phyloP scores from a whole-genome alignment of 1,140 invertebrate genomes.

The Psilanteris sp. region DNA sequence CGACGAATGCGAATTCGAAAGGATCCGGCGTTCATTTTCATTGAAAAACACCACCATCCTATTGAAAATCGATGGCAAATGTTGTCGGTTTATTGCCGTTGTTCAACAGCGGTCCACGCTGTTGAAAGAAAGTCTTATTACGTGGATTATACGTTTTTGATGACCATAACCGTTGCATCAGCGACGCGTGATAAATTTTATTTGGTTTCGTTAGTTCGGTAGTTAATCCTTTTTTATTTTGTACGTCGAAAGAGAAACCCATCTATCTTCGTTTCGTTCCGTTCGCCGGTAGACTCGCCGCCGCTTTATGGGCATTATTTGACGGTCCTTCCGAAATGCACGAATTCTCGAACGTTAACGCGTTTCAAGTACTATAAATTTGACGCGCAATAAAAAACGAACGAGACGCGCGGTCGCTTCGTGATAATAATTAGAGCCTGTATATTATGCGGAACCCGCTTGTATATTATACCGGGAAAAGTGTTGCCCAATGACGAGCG shows the following conservation, averaged over 20 bases:
- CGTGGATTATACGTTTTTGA: slow-evolving; percentile 52
- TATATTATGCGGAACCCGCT: slow-evolving; percentile 61
- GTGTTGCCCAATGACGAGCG: slow-evolving; percentile 32
- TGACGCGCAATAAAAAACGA: slow-evolving; percentile 56
- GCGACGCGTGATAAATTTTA: slow-evolving; percentile 49
- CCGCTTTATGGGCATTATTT: slow-evolving; percentile 60
- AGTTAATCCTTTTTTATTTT: slow-evolving; percentile 65
- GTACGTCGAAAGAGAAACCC: slow-evolving; percentile 42
- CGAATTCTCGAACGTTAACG: slow-evolving; percentile 44
- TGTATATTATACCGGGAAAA: slow-evolving; percentile 53
- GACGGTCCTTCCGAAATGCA: slow-evolving; percentile 64
- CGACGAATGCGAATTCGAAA: too few species aligned
- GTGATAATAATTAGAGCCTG: slow-evolving; percentile 64
- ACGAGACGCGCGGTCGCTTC: slow-evolving; percentile 25
- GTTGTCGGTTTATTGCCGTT: background rate
- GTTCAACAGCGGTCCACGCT: too few species aligned
- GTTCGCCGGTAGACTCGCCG: slow-evolving; percentile 47
- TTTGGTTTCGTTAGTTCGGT: slow-evolving; percentile 55
- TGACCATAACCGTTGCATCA: slow-evolving; percentile 49
- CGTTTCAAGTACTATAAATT: slow-evolving; percentile 60
- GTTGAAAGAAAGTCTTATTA: slow-evolving; percentile 38
- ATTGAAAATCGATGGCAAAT: slow-evolving; percentile 1
- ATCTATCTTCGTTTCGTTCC: slow-evolving; percentile 59
- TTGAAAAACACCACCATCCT: too few species aligned
- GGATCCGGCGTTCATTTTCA: too few species aligned